A percentile compares a stretch with the other conserved stretches of the same genome.
Evolutionary conservation across 2,797 vertebrate species (phyloP).

Genomic region (Nannoperca obscura): DNA sequence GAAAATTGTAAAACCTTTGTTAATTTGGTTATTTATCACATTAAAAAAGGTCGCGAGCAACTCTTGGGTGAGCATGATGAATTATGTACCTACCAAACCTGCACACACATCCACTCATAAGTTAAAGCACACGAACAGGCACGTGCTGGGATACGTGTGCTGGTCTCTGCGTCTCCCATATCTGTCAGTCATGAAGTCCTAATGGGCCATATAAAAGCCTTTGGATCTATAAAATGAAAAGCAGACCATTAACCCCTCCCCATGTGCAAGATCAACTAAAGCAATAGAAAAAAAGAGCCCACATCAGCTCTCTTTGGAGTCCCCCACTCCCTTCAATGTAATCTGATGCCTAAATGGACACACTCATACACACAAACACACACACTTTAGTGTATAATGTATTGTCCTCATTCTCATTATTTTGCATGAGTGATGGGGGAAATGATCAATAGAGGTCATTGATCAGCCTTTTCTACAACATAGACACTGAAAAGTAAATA

Average conservation of each 20-base stretch:
- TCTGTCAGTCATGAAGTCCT: conserved; percentile 59
- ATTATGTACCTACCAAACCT: background rate
- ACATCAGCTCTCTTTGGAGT: conserved; percentile 43
- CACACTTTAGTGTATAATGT: conserved; percentile 35
- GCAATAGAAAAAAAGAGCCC: conserved; percentile 64
- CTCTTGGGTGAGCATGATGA: background rate
- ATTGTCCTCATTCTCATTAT: conserved; percentile 40
- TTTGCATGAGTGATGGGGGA: conserved; percentile 27
- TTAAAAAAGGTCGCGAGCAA: background rate
- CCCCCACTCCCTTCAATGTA: conserved; percentile 47
- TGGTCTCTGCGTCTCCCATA: conserved; percentile 28
- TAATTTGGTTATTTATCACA: background rate
- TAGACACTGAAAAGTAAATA: conserved; percentile 13
- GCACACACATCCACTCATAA: background rate
- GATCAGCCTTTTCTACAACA: conserved; percentile 44
- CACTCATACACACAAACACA: conserved; percentile 3
- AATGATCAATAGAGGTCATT: conserved; percentile 40
- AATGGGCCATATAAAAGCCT: conserved; percentile 77
- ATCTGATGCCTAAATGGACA: conserved; percentile 69
- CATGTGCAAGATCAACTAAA: conserved; percentile 36
- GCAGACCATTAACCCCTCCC: conserved; percentile 66
- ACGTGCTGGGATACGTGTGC: conserved; percentile 2
- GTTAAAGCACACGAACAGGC: conserved; percentile 5
- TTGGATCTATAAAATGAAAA: conserved; percentile 78
- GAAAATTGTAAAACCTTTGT: background rate